Conservation (phyloP, 2,797 vertebrate species). For the Sorex maritimensis region DNA sequence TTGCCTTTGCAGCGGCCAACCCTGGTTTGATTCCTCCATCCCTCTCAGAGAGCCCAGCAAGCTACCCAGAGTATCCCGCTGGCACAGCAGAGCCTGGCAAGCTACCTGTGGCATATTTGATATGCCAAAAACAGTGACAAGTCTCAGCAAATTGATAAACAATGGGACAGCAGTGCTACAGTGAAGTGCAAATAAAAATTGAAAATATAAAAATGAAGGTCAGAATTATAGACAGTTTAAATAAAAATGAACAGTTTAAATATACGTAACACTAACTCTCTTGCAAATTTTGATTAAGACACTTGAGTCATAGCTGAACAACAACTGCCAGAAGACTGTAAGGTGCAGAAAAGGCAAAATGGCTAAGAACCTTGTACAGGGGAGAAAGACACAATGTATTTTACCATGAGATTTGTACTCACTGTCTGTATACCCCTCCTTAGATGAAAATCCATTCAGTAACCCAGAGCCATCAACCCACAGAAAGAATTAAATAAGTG, state of each 20-base stretch:
- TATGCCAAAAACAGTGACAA: too few species aligned
- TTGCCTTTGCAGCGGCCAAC: too few species aligned
- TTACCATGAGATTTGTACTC: not conserved
- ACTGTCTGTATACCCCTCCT: not conserved
- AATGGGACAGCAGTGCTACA: too few species aligned
- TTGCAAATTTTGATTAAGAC: not conserved
- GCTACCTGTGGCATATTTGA: too few species aligned
- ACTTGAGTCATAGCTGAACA: not conserved
- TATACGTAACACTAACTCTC: not conserved
- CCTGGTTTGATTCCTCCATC: too few species aligned
- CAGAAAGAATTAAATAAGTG: too few species aligned
- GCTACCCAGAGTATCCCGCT: too few species aligned
- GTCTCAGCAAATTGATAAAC: too few species aligned
- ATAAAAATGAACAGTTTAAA: not conserved
- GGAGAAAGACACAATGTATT: not conserved
- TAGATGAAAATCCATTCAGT: not conserved
- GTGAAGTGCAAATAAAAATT: not conserved
- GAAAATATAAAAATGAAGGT: too few species aligned
- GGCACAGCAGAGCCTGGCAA: too few species aligned
- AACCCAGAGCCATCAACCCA: not conserved
- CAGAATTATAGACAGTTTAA: not conserved
- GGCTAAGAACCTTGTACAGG: not conserved
- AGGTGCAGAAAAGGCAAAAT: not conserved
- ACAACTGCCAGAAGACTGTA: not conserved
- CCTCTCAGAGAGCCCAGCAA: too few species aligned